phyloP scores from a whole-genome alignment of 2,797 vertebrate species.

The Smutsia gigantea region DNA sequence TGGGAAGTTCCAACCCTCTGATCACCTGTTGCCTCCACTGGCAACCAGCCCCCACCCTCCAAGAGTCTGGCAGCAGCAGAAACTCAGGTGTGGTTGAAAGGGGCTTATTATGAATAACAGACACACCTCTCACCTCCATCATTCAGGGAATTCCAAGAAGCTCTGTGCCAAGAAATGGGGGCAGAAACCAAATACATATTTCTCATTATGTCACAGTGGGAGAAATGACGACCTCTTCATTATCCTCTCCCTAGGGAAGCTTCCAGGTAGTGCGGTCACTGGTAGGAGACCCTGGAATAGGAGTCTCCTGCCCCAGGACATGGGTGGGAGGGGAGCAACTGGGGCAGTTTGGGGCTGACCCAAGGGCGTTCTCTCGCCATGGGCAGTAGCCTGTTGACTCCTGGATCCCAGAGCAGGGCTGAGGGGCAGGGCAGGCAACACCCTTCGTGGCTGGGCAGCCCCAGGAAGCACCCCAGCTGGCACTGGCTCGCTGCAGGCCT shows the following conservation, averaged over 20 bases:
- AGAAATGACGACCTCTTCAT: not conserved
- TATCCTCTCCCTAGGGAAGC: not conserved
- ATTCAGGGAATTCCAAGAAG: not conserved
- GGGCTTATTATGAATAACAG: not conserved
- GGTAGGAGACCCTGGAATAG: not conserved
- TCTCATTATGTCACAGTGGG: not conserved
- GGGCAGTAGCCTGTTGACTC: not conserved
- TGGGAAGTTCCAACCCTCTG: not conserved
- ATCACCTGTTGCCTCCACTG: not conserved
- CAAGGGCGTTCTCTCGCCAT: not conserved
- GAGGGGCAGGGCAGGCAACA: not conserved
- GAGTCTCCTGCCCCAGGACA: not conserved
- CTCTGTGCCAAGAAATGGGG: not conserved
- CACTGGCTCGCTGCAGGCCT: not conserved
- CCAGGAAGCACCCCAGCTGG: not conserved
- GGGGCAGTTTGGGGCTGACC: not conserved
- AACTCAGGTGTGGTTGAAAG: not conserved
- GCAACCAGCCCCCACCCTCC: not conserved
- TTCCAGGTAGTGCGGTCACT: not conserved
- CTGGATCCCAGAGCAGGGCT: rapidly evolving
- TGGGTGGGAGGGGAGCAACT: rapidly evolving
- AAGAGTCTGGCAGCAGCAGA: not conserved
- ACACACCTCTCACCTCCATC: not conserved
- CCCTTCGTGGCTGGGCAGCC: not conserved
- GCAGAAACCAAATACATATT: no score